Percentiles rank a stretch among this genome's conserved stretches.
Evolutionary conservation across 1,140 invertebrate genomes (phyloP).

Genomic region (Zaprionus ghesquierei): DNA sequence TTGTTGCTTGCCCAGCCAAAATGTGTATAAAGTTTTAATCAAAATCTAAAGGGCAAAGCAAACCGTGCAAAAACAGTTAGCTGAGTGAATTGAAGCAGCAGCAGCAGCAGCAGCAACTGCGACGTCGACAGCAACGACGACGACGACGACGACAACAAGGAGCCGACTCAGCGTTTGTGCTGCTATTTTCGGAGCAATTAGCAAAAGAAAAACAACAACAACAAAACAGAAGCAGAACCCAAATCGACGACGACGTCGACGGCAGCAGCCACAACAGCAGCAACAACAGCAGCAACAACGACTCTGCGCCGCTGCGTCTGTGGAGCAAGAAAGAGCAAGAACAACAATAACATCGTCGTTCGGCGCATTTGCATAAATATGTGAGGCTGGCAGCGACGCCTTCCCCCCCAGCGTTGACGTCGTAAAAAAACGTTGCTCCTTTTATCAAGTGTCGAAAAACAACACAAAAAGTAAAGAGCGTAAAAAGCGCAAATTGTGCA

Average conservation of each 20-base stretch:
- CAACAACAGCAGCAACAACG: background rate
- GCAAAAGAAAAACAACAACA: conserved; percentile 21
- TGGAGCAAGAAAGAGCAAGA: conserved; percentile 1
- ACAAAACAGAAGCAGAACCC: conserved; percentile 1
- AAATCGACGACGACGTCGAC: background rate
- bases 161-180: conserved; percentile 27
- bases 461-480: background rate
- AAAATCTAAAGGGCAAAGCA: conserved; percentile 59
- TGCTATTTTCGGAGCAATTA: conserved; percentile 43
- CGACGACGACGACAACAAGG: conserved; percentile 1
- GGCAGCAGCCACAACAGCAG: background rate
- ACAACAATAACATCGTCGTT: conserved; percentile 12
- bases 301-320: conserved; percentile 26
- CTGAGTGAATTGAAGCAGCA: conserved; percentile 21
- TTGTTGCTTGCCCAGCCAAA: conserved; percentile 41
- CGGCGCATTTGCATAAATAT: conserved; percentile 51
- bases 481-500: conserved; percentile 39
- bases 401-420: background rate
- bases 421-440: too few species aligned
- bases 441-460: conserved; percentile 41
- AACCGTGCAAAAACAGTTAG: conserved; percentile 60
- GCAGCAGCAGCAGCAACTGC: too few species aligned
- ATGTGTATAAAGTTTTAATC: conserved; percentile 38
- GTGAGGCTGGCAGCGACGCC: conserved; percentile 19
- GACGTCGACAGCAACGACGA: background rate